Conservation (phyloP, 1,140 invertebrate species). For the Ostrea edulis region DNA sequence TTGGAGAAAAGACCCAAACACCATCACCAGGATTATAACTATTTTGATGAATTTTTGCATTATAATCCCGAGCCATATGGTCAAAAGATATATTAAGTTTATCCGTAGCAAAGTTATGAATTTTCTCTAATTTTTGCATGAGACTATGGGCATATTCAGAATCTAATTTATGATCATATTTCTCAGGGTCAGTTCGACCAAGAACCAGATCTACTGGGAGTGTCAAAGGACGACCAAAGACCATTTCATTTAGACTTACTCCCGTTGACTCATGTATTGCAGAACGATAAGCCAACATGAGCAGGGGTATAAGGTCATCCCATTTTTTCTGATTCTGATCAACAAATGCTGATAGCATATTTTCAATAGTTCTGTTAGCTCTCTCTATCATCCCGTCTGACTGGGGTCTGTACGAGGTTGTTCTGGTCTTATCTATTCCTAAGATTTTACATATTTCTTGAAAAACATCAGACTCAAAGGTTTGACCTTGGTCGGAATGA, state of each 20-base stretch:
- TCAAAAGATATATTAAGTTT: neutral
- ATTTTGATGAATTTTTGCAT: too few relatives aligned
- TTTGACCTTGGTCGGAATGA: too few relatives aligned
- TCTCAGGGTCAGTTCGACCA: slow-evolving; percentile 12
- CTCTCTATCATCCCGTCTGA: slow-evolving; percentile 42
- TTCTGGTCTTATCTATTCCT: slow-evolving; percentile 5
- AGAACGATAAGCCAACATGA: too few relatives aligned
- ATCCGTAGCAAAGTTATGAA: slow-evolving; percentile 1
- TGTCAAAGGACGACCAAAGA: neutral
- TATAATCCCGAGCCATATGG: slow-evolving; percentile 25
- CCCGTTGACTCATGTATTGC: too few relatives aligned
- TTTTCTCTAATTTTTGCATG: slow-evolving; percentile 5
- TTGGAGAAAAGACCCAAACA: too few relatives aligned
- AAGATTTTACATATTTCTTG: too few relatives aligned
- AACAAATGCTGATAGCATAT: slow-evolving; percentile 29
- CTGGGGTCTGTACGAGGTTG: slow-evolving; percentile 36
- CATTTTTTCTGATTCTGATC: slow-evolving; percentile 16
- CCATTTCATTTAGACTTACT: too few relatives aligned
- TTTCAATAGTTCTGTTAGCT: too few relatives aligned
- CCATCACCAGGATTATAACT: too few relatives aligned
- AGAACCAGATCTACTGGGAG: slow-evolving; percentile 14
- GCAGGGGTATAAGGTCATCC: too few relatives aligned
- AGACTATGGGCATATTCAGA: too few relatives aligned
- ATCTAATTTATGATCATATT: neutral
- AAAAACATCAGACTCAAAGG: too few relatives aligned